phyloP scores from a whole-genome alignment of 2,888 invertebrate species.

The Diarsia mendica region DNA sequence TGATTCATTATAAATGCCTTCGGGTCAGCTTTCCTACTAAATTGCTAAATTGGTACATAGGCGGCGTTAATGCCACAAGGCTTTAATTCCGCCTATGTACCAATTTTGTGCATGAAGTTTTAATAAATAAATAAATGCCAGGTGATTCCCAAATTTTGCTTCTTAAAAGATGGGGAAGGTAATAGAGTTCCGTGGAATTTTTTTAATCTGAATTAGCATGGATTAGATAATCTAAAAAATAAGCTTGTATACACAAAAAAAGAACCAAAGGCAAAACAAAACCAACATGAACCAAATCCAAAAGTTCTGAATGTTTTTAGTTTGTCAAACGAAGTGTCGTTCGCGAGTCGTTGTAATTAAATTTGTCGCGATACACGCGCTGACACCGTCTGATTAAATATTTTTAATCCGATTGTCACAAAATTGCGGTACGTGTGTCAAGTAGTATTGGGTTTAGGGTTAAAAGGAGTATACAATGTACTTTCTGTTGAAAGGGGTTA shows the following conservation, averaged over 20 bases:
- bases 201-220: neutral
- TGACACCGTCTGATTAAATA: constrained; percentile 63
- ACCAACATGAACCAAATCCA: constrained; percentile 28
- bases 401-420: constrained; percentile 63
- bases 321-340: constrained; percentile 34
- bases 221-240: neutral
- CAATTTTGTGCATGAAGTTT: too few species aligned
- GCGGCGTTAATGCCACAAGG: too few species aligned
- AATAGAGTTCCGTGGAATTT: too few species aligned
- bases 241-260: neutral
- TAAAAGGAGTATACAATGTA: neutral
- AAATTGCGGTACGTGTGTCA: constrained; percentile 36
- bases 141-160: too few species aligned
- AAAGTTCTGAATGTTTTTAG: constrained; percentile 58
- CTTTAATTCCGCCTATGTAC: too few species aligned
- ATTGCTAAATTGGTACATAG: too few species aligned
- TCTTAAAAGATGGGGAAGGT: too few species aligned
- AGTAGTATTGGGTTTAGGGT: constrained; percentile 27
- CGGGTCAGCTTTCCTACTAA: too few species aligned
- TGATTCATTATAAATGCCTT: too few species aligned
- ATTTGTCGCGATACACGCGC: constrained; percentile 65
- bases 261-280: neutral
- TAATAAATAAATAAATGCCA: too few species aligned
- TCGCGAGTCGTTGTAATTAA: constrained; percentile 63
- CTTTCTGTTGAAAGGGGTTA: neutral